Conservation (phyloP, 2,797 vertebrate species). For the Alectoris magna region DNA sequence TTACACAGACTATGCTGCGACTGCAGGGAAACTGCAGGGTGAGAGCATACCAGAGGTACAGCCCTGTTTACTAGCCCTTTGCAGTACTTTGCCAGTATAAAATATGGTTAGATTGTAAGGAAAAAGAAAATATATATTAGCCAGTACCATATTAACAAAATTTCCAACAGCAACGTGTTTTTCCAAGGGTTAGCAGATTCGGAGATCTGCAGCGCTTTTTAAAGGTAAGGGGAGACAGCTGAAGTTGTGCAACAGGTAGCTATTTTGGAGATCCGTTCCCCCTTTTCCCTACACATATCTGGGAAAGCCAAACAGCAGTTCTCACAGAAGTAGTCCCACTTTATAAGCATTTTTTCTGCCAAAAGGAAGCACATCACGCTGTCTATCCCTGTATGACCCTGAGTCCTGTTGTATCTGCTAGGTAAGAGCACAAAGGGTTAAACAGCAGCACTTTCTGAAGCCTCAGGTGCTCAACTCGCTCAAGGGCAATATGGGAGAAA, state of each 20-base stretch:
- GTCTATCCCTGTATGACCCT: not conserved
- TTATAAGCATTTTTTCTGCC: not conserved
- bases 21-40: conserved; percentile 61
- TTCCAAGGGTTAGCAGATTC: not conserved
- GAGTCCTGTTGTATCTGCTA: not conserved
- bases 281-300: not conserved
- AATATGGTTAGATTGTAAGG: not conserved
- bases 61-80: not conserved
- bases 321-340: not conserved
- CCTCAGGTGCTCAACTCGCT: conserved; percentile 6
- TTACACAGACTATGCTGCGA: not conserved
- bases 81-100: not conserved
- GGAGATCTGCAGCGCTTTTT: not conserved
- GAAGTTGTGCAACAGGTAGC: not conserved
- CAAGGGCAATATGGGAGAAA: not conserved
- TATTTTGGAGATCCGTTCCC: not conserved
- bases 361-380: not conserved
- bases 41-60: not conserved
- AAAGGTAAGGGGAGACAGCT: not conserved
- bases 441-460: not conserved
- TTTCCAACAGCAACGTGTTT: not conserved
- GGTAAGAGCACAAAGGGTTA: not conserved
- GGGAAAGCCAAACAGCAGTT: not conserved
- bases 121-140: not conserved
- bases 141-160: not conserved